Conservation (phyloP, 2,888 invertebrate species). For the Seira ritae region DNA sequence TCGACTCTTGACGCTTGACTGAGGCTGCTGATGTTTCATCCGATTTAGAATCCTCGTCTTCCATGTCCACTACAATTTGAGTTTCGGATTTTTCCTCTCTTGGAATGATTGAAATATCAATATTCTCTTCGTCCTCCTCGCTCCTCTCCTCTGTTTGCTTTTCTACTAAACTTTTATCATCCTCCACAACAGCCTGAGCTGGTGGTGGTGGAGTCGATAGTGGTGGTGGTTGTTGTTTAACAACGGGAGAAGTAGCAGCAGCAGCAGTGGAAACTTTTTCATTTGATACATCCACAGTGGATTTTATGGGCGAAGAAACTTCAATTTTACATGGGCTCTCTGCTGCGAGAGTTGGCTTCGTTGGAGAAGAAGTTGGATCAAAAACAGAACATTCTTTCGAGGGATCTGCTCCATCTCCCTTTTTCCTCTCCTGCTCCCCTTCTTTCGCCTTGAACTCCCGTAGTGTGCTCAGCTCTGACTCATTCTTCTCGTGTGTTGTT, state of each 20-base stretch:
- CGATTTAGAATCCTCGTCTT: conserved; percentile 44
- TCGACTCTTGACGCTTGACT: conserved; percentile 48
- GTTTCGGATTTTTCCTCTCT: conserved; percentile 47
- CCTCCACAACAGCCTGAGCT: not conserved
- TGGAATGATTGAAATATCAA: conserved; percentile 12
- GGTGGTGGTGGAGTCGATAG: conserved; percentile 28
- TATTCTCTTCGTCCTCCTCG: conserved; percentile 23
- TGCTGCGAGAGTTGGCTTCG: not conserved
- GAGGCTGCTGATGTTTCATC: conserved; percentile 45
- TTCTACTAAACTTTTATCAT: conserved; percentile 31
- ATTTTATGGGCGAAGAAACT: conserved; percentile 42
- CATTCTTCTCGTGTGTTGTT: conserved; percentile 29
- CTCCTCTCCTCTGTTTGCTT: conserved; percentile 44
- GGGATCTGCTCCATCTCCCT: conserved; percentile 57
- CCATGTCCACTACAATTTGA: conserved; percentile 45
- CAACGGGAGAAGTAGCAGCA: not conserved
- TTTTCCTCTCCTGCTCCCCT: conserved; percentile 25
- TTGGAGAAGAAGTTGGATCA: conserved; percentile 17
- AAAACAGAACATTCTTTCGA: conserved; percentile 38
- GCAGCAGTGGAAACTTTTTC: conserved; percentile 32
- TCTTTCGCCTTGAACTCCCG: conserved; percentile 32
- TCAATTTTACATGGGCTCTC: conserved; percentile 40
- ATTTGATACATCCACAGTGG: conserved; percentile 14
- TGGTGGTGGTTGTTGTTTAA: conserved; percentile 18
- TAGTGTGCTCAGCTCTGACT: conserved; percentile 48